Percentiles rank a stretch among this genome's conserved stretches.
These are phyloP conservation scores for Isotomurus palustris DNA, from an alignment of 2,888 invertebrate genomes.

Conservation along the genomic window DNA sequence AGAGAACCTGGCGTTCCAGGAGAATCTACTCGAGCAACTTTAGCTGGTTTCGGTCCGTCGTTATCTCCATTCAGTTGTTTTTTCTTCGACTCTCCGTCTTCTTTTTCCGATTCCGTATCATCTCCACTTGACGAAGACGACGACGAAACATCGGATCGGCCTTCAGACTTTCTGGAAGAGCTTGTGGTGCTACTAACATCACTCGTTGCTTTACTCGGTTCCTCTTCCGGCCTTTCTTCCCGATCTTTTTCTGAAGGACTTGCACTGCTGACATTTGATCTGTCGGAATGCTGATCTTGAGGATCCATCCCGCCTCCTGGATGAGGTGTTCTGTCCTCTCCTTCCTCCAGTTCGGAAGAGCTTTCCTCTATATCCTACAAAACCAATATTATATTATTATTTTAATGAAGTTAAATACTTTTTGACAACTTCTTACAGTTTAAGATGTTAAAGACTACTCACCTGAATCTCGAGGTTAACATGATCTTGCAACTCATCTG, in stretches of 20 bases:
- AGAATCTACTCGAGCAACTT: constrained; percentile 8
- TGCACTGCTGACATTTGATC: constrained; percentile 13
- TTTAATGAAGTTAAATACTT: not conserved
- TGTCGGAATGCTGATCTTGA: constrained; percentile 15
- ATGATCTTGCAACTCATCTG: not conserved
- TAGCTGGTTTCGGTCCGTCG: constrained; percentile 14
- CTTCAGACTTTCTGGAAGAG: constrained; percentile 23
- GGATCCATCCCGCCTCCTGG: no score
- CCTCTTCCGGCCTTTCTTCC: constrained; percentile 15
- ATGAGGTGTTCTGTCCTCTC: constrained; percentile 28
- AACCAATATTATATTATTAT: not conserved
- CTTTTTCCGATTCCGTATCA: constrained; percentile 21
- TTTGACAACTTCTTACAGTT: not conserved
- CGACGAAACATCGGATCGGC: constrained; percentile 24
- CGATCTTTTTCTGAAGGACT: constrained; percentile 40
- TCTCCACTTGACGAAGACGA: constrained; percentile 26
- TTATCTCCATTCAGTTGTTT: constrained; percentile 26
- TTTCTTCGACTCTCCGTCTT: constrained; percentile 12
- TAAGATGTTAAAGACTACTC: not conserved
- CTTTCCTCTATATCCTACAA: constrained; percentile 43
- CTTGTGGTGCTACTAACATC: constrained; percentile 7
- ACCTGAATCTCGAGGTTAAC: constrained; percentile 5
- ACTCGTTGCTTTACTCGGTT: not conserved
- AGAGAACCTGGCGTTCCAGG: not conserved
- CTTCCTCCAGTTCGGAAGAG: constrained; percentile 48